Evolutionary conservation across 2,888 invertebrate species (phyloP), one percentile per base, ranked within the genome.

Genomic region (Zele albiditarsus): DNA sequence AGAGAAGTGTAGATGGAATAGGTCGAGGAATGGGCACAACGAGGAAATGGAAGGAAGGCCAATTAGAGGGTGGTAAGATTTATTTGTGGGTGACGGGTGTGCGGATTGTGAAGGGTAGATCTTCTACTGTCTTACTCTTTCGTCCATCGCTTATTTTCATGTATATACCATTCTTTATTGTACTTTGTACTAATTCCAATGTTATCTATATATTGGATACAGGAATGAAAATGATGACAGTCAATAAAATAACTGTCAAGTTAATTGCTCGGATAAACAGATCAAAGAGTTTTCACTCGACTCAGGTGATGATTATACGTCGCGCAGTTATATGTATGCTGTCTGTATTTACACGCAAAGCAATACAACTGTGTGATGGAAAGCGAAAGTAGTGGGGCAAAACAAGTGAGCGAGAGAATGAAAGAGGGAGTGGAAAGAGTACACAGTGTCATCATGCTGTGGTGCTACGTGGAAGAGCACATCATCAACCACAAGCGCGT

Each of bases 41-140:
- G 85, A 85, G 87, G 85, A 86, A 88, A 85, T 84, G 84, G 86
- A 87, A 87, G 86, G 87, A 89, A 88, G 89, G 87, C 89, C 88
- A 89, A 89, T 89, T 89, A 89, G 89, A 89, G 88, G 87, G 88
- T 86, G 86, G 86, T 80, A 87, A 89, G 89, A 89, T 89, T 89
- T 89, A 89, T 89, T 87, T 88, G 82, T 83, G 87, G 87, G 87
- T 87, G 87, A 89, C 89, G 89, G 88, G 87, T 89, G 89, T 84
- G 85, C 87, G 86, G 83, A 86, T 87, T 82, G 84, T 83, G 82
- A 83, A 84, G 85, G 87, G 87, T 84, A 84, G 85, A 69, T 71
- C 63, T 67, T 65, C 65, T 63, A 71, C 49, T 75, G 63, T 57
- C 67, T 70, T 74, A 58, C 72, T 68, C 25, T 63, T 63, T 73